phyloP scores from a whole-genome alignment of 37 sponge, comb jelly and placozoan genomes.

The Halisarca cf. caerulea region DNA sequence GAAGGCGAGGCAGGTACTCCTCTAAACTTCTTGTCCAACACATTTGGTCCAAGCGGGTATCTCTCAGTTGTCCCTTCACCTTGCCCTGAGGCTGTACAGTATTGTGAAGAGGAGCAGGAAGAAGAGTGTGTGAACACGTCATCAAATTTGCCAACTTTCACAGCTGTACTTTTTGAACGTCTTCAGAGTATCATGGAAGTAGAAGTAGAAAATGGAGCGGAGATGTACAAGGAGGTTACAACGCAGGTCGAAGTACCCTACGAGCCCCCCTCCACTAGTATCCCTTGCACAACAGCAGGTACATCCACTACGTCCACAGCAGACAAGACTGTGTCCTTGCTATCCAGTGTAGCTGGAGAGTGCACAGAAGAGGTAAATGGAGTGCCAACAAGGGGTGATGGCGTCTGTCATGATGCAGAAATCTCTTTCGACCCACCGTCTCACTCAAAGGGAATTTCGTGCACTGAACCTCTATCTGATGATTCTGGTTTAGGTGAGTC shows the following conservation, averaged over 20 bases:
- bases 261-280: not conserved
- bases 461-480: slow-evolving; percentile 1
- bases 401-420: not conserved
- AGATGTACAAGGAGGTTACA: not conserved
- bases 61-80: slow-evolving; percentile 10
- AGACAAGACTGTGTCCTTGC: not conserved
- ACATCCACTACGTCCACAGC: not conserved
- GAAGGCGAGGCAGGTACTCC: not conserved
- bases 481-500: slow-evolving; percentile 22
- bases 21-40: not conserved
- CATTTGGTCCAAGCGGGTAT: slow-evolving; percentile 10
- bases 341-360: no score
- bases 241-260: not conserved
- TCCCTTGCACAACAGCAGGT: not conserved
- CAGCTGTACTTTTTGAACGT: slow-evolving; percentile 1
- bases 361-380: not conserved
- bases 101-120: not conserved
- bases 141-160: not conserved
- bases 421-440: not conserved
- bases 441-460: not conserved
- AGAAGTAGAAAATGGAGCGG: not conserved
- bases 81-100: not conserved
- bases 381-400: not conserved
- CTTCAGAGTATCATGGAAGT: not conserved
- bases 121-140: not conserved